Conservation (phyloP, 2,888 invertebrate genomes). For the Brachylomia viminalis region DNA sequence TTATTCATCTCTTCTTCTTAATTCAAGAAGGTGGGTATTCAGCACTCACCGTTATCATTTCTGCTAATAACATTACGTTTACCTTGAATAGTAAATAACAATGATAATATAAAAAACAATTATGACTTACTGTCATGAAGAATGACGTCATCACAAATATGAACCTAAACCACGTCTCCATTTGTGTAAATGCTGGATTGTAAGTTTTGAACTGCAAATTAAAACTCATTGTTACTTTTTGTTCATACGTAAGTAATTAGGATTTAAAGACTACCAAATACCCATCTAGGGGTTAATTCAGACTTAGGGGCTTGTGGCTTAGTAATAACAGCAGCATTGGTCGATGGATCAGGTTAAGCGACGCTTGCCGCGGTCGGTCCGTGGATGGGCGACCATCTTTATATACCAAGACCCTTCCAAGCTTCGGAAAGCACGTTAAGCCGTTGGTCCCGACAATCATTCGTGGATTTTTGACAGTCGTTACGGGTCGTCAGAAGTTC, state of each 20-base stretch:
- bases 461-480: too few relatives aligned
- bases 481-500: too few relatives aligned
- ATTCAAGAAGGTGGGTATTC: background rate
- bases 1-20: background rate
- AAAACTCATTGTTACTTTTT: constrained; percentile 7
- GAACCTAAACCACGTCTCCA: constrained; percentile 99
- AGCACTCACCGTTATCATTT: background rate
- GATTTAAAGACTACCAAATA: background rate
- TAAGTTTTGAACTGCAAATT: constrained; percentile 97
- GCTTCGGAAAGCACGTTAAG: too few relatives aligned
- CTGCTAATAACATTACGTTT: background rate
- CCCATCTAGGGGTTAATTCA: background rate
- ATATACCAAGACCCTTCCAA: too few relatives aligned
- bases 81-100: background rate
- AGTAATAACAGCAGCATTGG: too few relatives aligned
- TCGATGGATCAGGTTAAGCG: too few relatives aligned
- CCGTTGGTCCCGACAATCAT: too few relatives aligned
- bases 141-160: constrained; percentile 97
- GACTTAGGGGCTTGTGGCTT: too few relatives aligned
- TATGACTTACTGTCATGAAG: constrained; percentile 94
- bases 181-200: constrained; percentile 98
- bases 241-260: background rate
- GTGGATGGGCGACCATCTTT: too few relatives aligned
- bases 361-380: too few relatives aligned
- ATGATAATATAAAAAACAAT: background rate